Evolutionary conservation across 2,888 invertebrate species (phyloP).

Genomic region (Agrotis puta): DNA sequence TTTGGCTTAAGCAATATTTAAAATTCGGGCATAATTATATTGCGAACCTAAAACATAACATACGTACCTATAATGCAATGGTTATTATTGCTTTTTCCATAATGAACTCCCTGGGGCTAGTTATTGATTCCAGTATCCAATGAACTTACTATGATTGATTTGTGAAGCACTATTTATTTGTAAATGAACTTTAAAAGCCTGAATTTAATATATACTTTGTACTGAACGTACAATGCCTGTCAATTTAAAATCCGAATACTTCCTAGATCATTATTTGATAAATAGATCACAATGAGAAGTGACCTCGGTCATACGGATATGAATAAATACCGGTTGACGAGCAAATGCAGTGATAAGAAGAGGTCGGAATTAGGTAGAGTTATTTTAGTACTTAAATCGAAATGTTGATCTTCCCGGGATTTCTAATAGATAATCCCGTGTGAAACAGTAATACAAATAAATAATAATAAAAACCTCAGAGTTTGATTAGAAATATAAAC

Average conservation of each 20-base stretch:
- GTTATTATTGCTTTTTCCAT: background rate
- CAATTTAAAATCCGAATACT: constrained; percentile 7
- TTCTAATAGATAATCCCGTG: too few relatives aligned
- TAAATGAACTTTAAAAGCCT: background rate
- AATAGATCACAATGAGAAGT: constrained; percentile 19
- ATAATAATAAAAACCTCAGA: too few relatives aligned
- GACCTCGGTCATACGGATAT: constrained; percentile 23
- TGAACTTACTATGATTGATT: background rate
- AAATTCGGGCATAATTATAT: background rate
- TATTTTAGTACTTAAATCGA: too few relatives aligned
- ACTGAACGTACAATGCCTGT: constrained; percentile 10
- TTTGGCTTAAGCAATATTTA: background rate
- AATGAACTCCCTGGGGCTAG: background rate
- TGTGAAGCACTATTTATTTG: background rate
- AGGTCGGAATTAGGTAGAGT: too few relatives aligned
- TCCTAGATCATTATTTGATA: constrained; percentile 21
- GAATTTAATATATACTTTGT: background rate
- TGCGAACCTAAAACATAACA: too few relatives aligned
- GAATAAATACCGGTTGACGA: background rate
- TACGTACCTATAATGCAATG: too few relatives aligned
- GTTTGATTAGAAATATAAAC: too few relatives aligned
- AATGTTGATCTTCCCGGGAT: too few relatives aligned
- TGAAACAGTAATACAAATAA: too few relatives aligned
- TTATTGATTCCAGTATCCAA: background rate
- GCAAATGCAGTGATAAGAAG: too few relatives aligned